These are phyloP conservation scores for Hormaphis cornu DNA, from an alignment of 1,140 invertebrate genomes.

Conservation along the genomic window DNA sequence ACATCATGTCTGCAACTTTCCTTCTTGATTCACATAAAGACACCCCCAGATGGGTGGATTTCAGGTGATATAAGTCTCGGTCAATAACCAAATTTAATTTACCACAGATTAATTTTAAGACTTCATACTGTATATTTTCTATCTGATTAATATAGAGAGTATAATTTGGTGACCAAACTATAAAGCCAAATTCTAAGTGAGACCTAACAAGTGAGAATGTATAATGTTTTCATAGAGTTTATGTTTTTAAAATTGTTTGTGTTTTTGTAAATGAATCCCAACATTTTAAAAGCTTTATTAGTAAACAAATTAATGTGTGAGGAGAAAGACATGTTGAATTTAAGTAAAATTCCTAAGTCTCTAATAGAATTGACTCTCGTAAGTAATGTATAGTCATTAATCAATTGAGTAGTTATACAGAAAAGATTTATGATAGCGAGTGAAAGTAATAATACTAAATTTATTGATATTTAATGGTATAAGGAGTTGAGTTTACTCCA, in stretches of 20 bases:
- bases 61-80: not conserved
- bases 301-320: not conserved
- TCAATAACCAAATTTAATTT: conserved; percentile 7
- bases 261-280: not conserved
- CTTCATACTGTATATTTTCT: not conserved
- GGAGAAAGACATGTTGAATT: too few species aligned
- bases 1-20: not conserved
- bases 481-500: too few species aligned
- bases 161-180: conserved; percentile 1
- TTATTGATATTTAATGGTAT: too few species aligned
- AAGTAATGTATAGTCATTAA: too few species aligned
- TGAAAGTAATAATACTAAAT: too few species aligned
- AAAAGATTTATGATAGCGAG: too few species aligned
- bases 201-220: conserved; percentile 3
- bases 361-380: too few species aligned
- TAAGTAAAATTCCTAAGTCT: too few species aligned
- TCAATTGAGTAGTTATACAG: too few species aligned
- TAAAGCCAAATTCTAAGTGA: conserved; percentile 1
- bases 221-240: not conserved
- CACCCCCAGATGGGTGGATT: not conserved
- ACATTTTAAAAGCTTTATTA: not conserved
- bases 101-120: not conserved
- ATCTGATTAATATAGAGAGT: not conserved
- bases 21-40: not conserved
- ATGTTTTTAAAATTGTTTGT: not conserved